Percentiles rank a stretch among this genome's conserved stretches.
These are phyloP conservation scores for Pollicipes pollicipes DNA, from an alignment of 1,140 invertebrate genomes.

Conservation along the genomic window DNA sequence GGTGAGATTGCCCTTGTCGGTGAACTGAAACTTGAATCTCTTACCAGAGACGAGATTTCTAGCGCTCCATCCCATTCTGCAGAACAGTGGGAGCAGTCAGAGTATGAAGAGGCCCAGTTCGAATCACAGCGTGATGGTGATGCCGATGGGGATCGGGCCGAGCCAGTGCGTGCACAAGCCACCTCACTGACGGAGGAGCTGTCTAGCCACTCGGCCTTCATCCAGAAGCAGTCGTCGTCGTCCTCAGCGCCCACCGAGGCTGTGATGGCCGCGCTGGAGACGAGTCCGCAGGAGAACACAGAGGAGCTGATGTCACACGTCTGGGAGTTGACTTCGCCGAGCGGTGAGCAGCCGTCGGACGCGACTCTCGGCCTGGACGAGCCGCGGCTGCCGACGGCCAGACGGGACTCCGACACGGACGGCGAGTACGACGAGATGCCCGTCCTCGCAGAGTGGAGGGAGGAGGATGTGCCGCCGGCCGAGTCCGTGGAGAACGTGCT, in stretches of 20 bases:
- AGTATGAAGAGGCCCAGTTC: too few relatives aligned
- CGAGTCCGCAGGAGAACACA: neutral
- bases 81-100: too few relatives aligned
- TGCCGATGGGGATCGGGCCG: neutral
- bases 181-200: neutral
- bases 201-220: neutral
- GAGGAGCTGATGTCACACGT: neutral
- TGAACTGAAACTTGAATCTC: too few relatives aligned
- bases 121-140: neutral
- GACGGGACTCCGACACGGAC: neutral
- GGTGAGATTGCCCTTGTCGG: too few relatives aligned
- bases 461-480: neutral
- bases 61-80: too few relatives aligned
- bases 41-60: too few relatives aligned
- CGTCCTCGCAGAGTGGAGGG: neutral
- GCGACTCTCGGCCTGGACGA: neutral
- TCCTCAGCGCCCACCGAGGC: neutral
- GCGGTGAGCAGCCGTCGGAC: neutral
- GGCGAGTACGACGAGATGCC: neutral
- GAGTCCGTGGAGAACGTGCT: neutral
- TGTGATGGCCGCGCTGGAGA: neutral
- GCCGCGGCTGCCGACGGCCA: neutral
- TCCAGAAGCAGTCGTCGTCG: neutral
- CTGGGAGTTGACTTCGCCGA: neutral
- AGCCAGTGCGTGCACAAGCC: neutral